Evolutionary conservation across 30 jellyfish, hydroid and myxozoan genomes (phyloP).

Genomic region (Pseudorhiza aurosa): DNA sequence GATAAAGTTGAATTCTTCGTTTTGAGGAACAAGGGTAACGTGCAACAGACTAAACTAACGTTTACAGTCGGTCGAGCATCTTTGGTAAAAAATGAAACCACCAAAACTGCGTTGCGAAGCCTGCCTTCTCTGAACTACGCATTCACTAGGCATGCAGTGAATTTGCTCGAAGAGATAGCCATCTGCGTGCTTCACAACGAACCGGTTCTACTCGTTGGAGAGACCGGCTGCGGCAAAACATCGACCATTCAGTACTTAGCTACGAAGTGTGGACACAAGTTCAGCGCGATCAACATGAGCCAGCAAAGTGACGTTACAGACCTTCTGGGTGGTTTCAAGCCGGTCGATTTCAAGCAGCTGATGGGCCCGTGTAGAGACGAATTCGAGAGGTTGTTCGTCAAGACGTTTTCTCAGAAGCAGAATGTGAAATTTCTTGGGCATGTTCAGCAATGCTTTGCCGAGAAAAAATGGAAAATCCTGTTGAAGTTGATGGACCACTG

Average conservation of each 20-base stretch:
- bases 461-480: conserved; percentile 75
- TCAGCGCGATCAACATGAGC: conserved; percentile 92
- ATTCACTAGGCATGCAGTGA: conserved; percentile 79
- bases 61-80: conserved; percentile 76
- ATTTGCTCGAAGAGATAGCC: conserved; percentile 75
- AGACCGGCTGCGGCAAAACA: conserved; percentile 99
- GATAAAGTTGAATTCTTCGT: conserved; percentile 73
- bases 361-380: conserved; percentile 59
- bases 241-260: conserved; percentile 94
- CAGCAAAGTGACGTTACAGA: conserved; percentile 95
- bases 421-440: conserved; percentile 88
- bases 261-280: conserved; percentile 82
- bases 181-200: conserved; percentile 81
- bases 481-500: conserved; percentile 79
- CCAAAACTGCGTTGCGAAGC: neutral
- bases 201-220: conserved; percentile 95
- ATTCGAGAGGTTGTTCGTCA: conserved; percentile 72
- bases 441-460: conserved; percentile 73
- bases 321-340: conserved; percentile 98
- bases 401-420: conserved; percentile 87
- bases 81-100: conserved; percentile 25
- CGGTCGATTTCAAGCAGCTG: conserved; percentile 70
- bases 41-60: conserved; percentile 41
- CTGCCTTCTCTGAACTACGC: conserved; percentile 50
- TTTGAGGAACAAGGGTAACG: conserved; percentile 60